Percentiles rank a stretch among this genome's conserved stretches.
phyloP scores from a whole-genome alignment of 2,797 vertebrate species.

The Adrianichthys oophorus region DNA sequence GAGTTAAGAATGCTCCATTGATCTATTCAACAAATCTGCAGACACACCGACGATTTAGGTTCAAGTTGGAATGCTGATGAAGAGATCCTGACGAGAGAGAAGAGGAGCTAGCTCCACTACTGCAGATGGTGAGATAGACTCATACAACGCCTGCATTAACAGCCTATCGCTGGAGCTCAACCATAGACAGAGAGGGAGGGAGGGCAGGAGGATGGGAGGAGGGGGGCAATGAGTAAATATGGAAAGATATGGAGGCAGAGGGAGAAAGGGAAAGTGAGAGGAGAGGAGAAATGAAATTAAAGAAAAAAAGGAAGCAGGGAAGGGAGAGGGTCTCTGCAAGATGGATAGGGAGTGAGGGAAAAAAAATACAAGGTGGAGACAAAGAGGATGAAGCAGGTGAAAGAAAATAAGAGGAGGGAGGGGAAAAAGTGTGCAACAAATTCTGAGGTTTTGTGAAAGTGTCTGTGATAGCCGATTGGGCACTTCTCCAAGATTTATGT shows the following conservation, averaged over 20 bases:
- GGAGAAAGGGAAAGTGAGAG: slow-evolving; percentile 33
- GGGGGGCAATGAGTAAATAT: slow-evolving; percentile 60
- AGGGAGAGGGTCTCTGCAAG: slow-evolving; percentile 36
- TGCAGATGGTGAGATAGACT: slow-evolving; percentile 78
- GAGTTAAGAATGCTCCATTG: slow-evolving; percentile 46
- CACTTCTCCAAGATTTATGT: slow-evolving; percentile 8
- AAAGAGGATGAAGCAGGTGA: slow-evolving; percentile 15
- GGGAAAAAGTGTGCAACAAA: slow-evolving; percentile 12
- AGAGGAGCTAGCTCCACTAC: slow-evolving; percentile 69
- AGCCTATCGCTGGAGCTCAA: slow-evolving; percentile 75
- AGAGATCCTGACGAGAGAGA: slow-evolving; percentile 66
- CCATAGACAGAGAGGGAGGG: slow-evolving; percentile 42
- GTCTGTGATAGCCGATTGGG: slow-evolving; percentile 45
- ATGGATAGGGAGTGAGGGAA: slow-evolving; percentile 25
- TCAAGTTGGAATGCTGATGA: slow-evolving; percentile 65
- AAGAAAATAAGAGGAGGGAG: slow-evolving; percentile 14
- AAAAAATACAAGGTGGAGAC: slow-evolving; percentile 27
- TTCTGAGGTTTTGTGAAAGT: slow-evolving; percentile 28
- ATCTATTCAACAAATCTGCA: slow-evolving; percentile 42
- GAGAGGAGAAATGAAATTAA: slow-evolving; percentile 35
- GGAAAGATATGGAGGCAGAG: slow-evolving; percentile 62
- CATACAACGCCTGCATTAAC: slow-evolving; percentile 72
- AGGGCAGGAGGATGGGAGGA: slow-evolving; percentile 1
- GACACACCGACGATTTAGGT: slow-evolving; percentile 37
- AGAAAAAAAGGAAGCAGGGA: slow-evolving; percentile 30